Base-by-base conservation (phyloP, 2,797 vertebrate species). In the Smutsia temminckii region DNA sequence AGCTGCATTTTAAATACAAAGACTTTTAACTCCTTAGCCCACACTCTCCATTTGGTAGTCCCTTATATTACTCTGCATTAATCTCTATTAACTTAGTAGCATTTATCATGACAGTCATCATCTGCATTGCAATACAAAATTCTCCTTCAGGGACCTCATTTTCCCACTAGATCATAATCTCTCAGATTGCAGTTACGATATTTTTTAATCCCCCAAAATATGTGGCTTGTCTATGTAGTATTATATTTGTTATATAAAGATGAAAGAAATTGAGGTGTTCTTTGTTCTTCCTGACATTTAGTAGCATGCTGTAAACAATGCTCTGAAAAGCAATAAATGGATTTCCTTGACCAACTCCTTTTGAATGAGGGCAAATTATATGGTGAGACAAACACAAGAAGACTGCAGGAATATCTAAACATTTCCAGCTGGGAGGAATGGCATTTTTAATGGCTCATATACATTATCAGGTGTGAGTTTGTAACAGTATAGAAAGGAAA, bases 241-340 rank as follows among this genome's bases (percentile, higher is more conserved):
- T 27, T 66, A 2, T n/a, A n/a, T 68, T 78, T 61, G 63, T 40
- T 75, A 49, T 18, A 40, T 34, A 89, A 49, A 92, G 21, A 25
- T 71, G 46, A 85, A 91, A 61, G 37, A 88, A 75, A 16, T 32
- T 13, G 46, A 87, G 14, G 32, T 46, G 20, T 46, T 69, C 81
- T 94, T 93, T 57, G 23, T 61, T 92, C 21, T 93, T 89, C 14
- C 42, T 81, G 46, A 51, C 80, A 87, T 89, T 80, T 91, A 94
- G 74, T 37, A 96, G 23, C 27, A 46, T 18, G 23, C 55, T 49
- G 90, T 68, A 66, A 92, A 75, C 59, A 89, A 71, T 77, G 78
- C 61, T 71, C 32, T 79, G 69, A 71, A 89, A 93, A 93, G 32
- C 17, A 69, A 34, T 90, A 92, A 53, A 10, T 37, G 64, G 23